A percentile compares a stretch with the other conserved stretches of the same genome.
phyloP scores from a whole-genome alignment of 2,888 invertebrate genomes.

The Dryococelus australis region DNA sequence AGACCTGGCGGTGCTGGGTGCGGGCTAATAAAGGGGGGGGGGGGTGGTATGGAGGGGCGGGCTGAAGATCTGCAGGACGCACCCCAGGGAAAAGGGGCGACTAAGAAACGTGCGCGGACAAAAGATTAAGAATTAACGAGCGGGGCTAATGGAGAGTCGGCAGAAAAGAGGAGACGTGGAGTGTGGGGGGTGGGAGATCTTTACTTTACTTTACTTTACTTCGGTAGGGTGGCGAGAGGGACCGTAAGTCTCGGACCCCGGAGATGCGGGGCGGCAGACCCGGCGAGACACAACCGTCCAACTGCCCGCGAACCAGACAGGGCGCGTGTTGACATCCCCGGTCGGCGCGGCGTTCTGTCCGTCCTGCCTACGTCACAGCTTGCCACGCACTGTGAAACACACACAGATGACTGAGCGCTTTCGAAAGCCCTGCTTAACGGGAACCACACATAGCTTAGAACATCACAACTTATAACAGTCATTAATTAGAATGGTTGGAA shows the following conservation, averaged over 20 bases:
- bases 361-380: no score
- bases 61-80: background rate
- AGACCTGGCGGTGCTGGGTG: background rate
- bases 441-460: no score
- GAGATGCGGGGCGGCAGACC: background rate
- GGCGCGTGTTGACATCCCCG: background rate
- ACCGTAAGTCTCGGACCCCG: slow-evolving; percentile 18
- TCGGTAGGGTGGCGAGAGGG: background rate
- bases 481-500: no score
- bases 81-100: background rate
- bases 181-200: background rate
- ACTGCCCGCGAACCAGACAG: background rate
- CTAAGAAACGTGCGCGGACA: slow-evolving; percentile 10
- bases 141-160: slow-evolving; percentile 28
- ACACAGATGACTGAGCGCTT: no score
- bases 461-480: no score
- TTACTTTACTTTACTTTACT: slow-evolving; percentile 29
- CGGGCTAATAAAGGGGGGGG: background rate
- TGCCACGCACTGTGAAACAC: no score
- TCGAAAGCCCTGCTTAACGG: no score
- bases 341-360: no score
- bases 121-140: slow-evolving; percentile 31
- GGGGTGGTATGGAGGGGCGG: background rate
- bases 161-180: background rate
- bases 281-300: background rate